Conservation (phyloP, 2,797 vertebrate species). For the Natrix natrix region DNA sequence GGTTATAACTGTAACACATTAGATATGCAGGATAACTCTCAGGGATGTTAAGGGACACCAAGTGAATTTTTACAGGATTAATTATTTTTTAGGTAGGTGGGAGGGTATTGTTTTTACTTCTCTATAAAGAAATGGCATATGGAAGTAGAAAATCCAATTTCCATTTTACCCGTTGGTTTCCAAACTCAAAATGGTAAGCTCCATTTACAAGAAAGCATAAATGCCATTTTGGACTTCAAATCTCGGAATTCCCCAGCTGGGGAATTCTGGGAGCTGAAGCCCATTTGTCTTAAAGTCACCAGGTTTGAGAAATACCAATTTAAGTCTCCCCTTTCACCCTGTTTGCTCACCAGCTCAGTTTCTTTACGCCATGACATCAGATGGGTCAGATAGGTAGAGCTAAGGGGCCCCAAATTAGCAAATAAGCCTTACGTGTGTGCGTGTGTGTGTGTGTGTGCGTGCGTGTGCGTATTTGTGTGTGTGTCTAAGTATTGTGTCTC, state of each 20-base stretch:
- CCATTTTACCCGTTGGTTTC: not conserved
- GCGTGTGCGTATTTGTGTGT: too few species aligned
- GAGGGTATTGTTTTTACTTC: not conserved
- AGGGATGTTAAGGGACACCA: not conserved
- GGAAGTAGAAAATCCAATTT: not conserved
- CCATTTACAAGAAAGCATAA: not conserved
- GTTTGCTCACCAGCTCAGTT: not conserved
- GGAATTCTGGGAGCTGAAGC: not conserved
- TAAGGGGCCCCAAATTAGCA: not conserved
- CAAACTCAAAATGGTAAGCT: not conserved
- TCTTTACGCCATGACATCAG: not conserved
- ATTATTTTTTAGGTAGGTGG: not conserved
- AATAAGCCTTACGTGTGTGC: not conserved
- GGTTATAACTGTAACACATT: not conserved
- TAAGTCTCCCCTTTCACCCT: not conserved
- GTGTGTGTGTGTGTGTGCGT: too few species aligned
- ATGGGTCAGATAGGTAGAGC: not conserved
- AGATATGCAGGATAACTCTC: not conserved
- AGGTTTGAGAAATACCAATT: not conserved
- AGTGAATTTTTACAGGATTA: not conserved
- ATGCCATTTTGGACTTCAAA: not conserved
- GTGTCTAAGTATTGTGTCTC: not conserved
- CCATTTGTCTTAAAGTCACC: not conserved
- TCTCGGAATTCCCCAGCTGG: not conserved
- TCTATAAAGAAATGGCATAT: not conserved